These are phyloP conservation scores for Mastacembelus armatus DNA, from an alignment of 2,797 vertebrate genomes.

Conservation along the genomic window DNA sequence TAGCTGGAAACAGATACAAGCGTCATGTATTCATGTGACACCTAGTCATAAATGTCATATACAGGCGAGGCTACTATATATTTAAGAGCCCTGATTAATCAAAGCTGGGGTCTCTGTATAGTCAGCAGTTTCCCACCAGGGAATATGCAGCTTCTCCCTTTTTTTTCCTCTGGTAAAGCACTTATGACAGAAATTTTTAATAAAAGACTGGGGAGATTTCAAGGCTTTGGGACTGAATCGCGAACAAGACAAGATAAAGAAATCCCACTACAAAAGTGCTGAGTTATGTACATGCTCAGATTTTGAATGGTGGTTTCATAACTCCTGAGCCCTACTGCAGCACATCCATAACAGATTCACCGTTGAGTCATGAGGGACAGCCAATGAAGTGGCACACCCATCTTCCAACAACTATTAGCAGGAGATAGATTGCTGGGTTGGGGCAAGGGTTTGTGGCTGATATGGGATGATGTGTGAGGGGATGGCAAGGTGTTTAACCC, in stretches of 20 bases:
- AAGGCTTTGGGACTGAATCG: slow-evolving; percentile 45
- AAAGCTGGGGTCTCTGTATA: slow-evolving; percentile 11
- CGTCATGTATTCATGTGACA: too few relatives aligned
- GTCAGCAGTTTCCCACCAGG: slow-evolving; percentile 23
- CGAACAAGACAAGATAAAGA: slow-evolving; percentile 51
- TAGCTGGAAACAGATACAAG: slow-evolving; percentile 6
- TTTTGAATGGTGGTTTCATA: too few relatives aligned
- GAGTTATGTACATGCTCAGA: slow-evolving; percentile 52
- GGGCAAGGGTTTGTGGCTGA: slow-evolving; percentile 19
- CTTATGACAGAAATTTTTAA: slow-evolving; percentile 54
- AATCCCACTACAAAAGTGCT: slow-evolving; percentile 43
- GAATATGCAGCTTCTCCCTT: slow-evolving; percentile 17
- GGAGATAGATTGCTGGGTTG: slow-evolving; percentile 43
- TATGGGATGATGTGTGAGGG: slow-evolving; percentile 52
- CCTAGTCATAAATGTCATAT: too few relatives aligned
- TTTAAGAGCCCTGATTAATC: background rate
- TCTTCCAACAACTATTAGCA: slow-evolving; percentile 48
- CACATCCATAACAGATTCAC: too few relatives aligned
- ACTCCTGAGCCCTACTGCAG: too few relatives aligned
- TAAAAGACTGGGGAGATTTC: slow-evolving; percentile 41
- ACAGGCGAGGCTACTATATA: background rate
- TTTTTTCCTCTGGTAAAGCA: slow-evolving; percentile 20
- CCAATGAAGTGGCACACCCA: slow-evolving; percentile 13
- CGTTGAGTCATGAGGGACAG: slow-evolving; percentile 39
- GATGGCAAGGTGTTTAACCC: slow-evolving; percentile 59